phyloP scores from a whole-genome alignment of 2,888 invertebrate species.

The Loripinus fragilis region DNA sequence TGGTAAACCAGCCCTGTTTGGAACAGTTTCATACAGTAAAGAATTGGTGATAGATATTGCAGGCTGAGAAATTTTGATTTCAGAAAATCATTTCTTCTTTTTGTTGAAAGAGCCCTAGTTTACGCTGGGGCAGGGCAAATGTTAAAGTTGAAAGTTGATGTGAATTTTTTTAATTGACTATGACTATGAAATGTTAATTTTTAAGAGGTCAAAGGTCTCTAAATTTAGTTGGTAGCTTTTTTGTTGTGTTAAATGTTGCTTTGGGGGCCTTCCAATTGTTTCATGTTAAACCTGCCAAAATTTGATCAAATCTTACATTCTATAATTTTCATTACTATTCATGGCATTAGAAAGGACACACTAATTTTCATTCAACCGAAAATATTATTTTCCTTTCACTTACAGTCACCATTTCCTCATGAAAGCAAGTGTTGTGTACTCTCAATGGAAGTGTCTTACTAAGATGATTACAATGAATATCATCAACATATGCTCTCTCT shows the following conservation, averaged over 20 bases:
- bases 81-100: constrained; percentile 3
- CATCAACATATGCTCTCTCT: too few relatives aligned
- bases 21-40: too few relatives aligned
- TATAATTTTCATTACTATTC: constrained; percentile 2
- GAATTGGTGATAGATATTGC: too few relatives aligned
- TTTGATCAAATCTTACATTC: constrained; percentile 14
- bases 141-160: constrained; percentile 56
- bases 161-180: constrained; percentile 27
- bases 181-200: constrained; percentile 30
- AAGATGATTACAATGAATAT: too few relatives aligned
- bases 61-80: background rate
- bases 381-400: too few relatives aligned
- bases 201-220: constrained; percentile 24
- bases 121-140: constrained; percentile 42
- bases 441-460: too few relatives aligned
- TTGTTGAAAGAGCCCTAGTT: constrained; percentile 26
- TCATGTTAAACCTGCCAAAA: constrained; percentile 12
- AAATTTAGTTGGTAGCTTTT: constrained; percentile 18
- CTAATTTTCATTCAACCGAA: too few relatives aligned
- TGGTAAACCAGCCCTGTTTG: too few relatives aligned
- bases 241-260: constrained; percentile 19
- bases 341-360: too few relatives aligned
- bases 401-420: too few relatives aligned
- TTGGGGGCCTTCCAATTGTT: constrained; percentile 8
- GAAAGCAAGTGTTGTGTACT: too few relatives aligned